Evolutionary conservation across 2,888 invertebrate genomes (phyloP).

Genomic region (Amphiduros pacificus): DNA sequence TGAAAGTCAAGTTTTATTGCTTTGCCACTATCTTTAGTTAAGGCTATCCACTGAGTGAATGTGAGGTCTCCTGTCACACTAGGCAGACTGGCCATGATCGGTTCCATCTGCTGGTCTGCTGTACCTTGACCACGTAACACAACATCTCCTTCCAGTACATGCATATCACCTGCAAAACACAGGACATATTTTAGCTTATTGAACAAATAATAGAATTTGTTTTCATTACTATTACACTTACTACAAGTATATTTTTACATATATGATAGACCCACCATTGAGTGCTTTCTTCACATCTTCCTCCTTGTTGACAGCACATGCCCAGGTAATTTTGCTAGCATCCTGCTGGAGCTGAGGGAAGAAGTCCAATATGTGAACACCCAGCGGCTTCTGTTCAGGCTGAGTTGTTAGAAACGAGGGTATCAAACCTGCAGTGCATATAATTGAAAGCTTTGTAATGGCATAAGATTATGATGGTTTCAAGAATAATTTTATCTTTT

Average conservation of each 20-base stretch:
- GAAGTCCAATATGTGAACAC: slow-evolving; percentile 48
- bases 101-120: slow-evolving; percentile 63
- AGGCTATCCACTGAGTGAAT: slow-evolving; percentile 71
- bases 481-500: too few species aligned
- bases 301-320: slow-evolving; percentile 80
- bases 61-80: slow-evolving; percentile 73
- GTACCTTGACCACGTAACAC: slow-evolving; percentile 63
- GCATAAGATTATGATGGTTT: too few species aligned
- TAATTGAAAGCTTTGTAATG: too few species aligned
- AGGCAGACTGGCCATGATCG: slow-evolving; percentile 87
- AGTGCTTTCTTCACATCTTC: slow-evolving; percentile 69
- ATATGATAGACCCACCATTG: slow-evolving; percentile 41
- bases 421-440: slow-evolving; percentile 6
- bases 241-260: neutral
- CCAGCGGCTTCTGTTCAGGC: slow-evolving; percentile 17
- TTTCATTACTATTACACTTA: neutral
- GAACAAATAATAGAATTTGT: neutral
- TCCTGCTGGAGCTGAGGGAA: slow-evolving; percentile 65
- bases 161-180: slow-evolving; percentile 64
- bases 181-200: neutral
- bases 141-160: slow-evolving; percentile 87
- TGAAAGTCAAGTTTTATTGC: slow-evolving; percentile 90
- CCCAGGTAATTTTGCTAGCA: slow-evolving; percentile 78
- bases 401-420: neutral
- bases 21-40: slow-evolving; percentile 66